Evolutionary conservation across 2,113 vertebrate species (phyloP).

Genomic region (Rhynchomys soricoides): DNA sequence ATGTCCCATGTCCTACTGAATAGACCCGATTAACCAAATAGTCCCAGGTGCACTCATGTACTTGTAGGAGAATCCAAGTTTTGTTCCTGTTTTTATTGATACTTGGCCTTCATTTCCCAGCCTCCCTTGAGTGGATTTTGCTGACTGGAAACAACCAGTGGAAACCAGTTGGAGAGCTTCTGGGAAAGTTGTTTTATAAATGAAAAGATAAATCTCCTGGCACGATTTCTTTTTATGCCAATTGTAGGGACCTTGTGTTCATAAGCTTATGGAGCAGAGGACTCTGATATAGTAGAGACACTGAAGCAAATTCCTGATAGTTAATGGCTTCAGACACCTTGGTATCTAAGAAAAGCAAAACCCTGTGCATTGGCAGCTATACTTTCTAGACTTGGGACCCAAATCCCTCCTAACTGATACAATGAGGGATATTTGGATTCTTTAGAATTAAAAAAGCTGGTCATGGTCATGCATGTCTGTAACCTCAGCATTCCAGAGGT

Average conservation of each 20-base stretch:
- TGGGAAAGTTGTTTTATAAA: conserved; percentile 37
- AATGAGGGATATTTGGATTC: background rate
- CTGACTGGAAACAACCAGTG: conserved; percentile 28
- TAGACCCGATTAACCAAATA: background rate
- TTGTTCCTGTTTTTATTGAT: background rate
- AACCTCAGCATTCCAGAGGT: background rate
- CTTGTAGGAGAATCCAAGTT: background rate
- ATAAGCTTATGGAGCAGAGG: conserved; percentile 22
- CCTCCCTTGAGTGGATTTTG: background rate
- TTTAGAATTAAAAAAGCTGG: conserved; percentile 14
- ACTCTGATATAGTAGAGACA: background rate
- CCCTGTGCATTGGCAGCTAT: background rate
- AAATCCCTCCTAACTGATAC: conserved; percentile 25
- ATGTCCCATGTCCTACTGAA: background rate
- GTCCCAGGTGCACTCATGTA: background rate
- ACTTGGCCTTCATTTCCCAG: conserved; percentile 29
- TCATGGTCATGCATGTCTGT: no score
- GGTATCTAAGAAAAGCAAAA: conserved; percentile 27
- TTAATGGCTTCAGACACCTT: conserved; percentile 14
- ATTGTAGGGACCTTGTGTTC: conserved; percentile 1
- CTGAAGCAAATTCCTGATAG: background rate
- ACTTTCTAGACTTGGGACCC: background rate
- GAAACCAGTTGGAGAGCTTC: conserved; percentile 35
- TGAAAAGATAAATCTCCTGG: conserved; percentile 5
- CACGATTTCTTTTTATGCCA: conserved; percentile 39